phyloP scores from a whole-genome alignment of 2,113 vertebrate genomes.

The Azemiops feae region DNA sequence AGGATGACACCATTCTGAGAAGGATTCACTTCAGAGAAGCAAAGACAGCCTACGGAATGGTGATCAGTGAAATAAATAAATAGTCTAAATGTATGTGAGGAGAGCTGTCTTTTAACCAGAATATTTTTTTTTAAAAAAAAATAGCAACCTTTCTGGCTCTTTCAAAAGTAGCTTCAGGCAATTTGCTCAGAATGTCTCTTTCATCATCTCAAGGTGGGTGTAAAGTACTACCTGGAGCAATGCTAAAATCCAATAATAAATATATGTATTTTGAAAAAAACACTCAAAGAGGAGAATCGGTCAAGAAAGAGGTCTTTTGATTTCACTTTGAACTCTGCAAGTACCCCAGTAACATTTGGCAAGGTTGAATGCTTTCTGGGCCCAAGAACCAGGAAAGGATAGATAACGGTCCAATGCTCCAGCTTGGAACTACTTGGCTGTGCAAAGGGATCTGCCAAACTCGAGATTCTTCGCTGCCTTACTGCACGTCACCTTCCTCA shows the following conservation, averaged over 20 bases:
- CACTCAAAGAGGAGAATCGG: neutral
- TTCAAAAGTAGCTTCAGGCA: neutral
- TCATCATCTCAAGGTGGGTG: neutral
- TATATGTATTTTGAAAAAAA: neutral
- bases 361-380: too few species aligned
- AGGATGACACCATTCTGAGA: neutral
- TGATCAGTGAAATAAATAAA: neutral
- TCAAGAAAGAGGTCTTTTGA: neutral
- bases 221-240: neutral
- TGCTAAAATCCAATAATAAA: neutral
- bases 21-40: neutral
- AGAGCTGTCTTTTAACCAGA: neutral
- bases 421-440: neutral
- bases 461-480: neutral
- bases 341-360: neutral
- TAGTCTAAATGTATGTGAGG: neutral
- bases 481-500: neutral
- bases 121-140: neutral
- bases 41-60: neutral
- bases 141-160: neutral
- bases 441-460: neutral
- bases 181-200: neutral
- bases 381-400: neutral
- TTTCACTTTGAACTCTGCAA: neutral
- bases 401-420: too few species aligned